Evolutionary conservation across 2,113 vertebrate species (phyloP).

Genomic region (Nothoprocta pentlandii): DNA sequence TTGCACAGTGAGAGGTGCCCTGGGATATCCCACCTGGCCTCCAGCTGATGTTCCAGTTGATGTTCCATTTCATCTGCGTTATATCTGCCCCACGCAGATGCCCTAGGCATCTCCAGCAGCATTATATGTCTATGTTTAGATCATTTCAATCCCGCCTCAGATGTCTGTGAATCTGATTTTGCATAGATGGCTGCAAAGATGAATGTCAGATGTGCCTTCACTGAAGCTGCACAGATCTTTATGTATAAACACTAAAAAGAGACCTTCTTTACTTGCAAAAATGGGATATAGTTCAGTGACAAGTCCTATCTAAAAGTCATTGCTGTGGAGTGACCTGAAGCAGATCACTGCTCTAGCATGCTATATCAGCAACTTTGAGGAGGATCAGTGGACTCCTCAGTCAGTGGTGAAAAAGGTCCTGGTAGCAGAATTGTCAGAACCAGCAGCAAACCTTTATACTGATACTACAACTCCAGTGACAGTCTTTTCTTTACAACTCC

Average conservation of each 20-base stretch:
- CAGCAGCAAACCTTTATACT: not conserved
- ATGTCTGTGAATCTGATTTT: not conserved
- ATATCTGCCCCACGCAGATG: not conserved
- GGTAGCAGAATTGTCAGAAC: not conserved
- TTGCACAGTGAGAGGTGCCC: not conserved
- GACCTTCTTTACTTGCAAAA: not conserved
- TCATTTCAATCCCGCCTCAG: not conserved
- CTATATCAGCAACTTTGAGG: not conserved
- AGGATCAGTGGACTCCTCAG: not conserved
- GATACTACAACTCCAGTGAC: not conserved
- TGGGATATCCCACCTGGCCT: not conserved
- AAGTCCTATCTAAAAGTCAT: not conserved
- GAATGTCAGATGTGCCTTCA: not conserved
- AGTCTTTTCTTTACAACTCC: not conserved
- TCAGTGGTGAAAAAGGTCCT: not conserved
- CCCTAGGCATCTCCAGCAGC: not conserved
- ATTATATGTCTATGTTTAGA: not conserved
- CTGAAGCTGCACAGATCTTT: not conserved
- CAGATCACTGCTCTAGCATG: not conserved
- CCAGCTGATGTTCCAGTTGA: not conserved
- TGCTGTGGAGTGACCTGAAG: not conserved
- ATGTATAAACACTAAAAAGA: not conserved
- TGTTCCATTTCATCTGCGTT: not conserved
- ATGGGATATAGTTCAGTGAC: not conserved
- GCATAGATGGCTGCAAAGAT: not conserved